Evolutionary conservation across 2,888 invertebrate species (phyloP), one percentile per base, ranked within the genome.

Genomic region (Pycnomerus fuliginosus): DNA sequence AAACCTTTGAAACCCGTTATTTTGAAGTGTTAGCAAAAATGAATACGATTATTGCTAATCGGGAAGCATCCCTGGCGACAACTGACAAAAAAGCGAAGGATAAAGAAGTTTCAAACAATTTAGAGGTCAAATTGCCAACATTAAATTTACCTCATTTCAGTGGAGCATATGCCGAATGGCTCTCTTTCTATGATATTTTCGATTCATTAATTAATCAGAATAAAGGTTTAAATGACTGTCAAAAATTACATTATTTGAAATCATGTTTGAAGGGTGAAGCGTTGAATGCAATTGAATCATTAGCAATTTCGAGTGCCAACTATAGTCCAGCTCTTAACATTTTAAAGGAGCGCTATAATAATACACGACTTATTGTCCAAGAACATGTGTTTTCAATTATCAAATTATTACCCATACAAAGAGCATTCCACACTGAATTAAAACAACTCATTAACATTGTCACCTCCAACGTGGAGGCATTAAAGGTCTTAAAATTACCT

Each of bases 181-280:
- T 37, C 3, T 20, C 20, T 5, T 47, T 47, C 29, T 23, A 30
- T 11, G 47, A 47, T 17, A 43, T 34, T 3, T 47, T 47, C 15
- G 24, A 42, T 16, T 43, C 37, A 4, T 28, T 47, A 16, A 30
- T 47, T 3, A 27, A 47, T 13, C 28, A 47, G 12, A 47, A 46
- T 23, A 16, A n/a, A 17, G 15, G 12, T 17, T 13, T 37, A 7
- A 14, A 14, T 2, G 16, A 15, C n/a, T 31, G 8, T 34, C 33
- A 14, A 25, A 17, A 3, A 15, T 33, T 24, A 24, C 37, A 11
- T 3, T 14, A 35, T 20, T 31, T 43, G 8, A 38, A 37, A 28
- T 14, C 37, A 1, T 29, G 30, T 1, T n/a, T 43, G 11, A 23
- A 4, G 12, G 30, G 12, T 8, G 38, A 29, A 10, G 44, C 44